Evolutionary conservation across 2,797 vertebrate species (phyloP), one percentile per base, ranked within the genome.

Genomic region (Aphelocoma californica): DNA sequence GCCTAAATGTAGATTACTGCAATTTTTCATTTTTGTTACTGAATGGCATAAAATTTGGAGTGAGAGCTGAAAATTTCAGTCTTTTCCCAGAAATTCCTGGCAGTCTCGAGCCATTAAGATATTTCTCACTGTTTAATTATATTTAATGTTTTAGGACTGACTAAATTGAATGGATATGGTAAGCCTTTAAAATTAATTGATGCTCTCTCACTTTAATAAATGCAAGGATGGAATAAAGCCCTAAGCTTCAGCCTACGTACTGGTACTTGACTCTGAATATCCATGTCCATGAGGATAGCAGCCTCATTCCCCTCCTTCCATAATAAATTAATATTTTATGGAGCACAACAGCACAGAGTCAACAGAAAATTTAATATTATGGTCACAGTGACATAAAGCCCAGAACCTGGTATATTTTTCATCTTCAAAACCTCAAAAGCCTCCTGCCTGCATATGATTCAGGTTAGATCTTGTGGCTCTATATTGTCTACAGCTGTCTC

Each of bases 151-250:
- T 96, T 88, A 92, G 69, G 78, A 70, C 58, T 90, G 69, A 31
- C 86, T 81, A 90, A 96, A 95, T 92, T 89, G 91, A 94, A 88
- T 81, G 34, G 18, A 19, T 57, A 84, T 48, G 31, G 64, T 75
- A 84, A 88, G 77, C 77, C 85, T 95, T 95, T 91, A 92, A 93
- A 91, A 90, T 81, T 90, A 86, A 94, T 90, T 60, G 60, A 88
- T 73, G 34, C 51, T 74, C 54, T 93, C 60, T 89, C 51, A 70
- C 77, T 93, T 90, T 64, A 90, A 77, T 81, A 94, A 94, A 95
- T 54, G 47, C 48, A 77, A 75, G 71, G 44, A 61, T 50, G 77
- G 36, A 88, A 86, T 87, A 89, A 93, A n/a, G 57, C 79, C 86
- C 67, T 54, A 42, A 95, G 66, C 86, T 81, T 79, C 81, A 95